Base-by-base conservation (phyloP, 2,797 vertebrate species). In the Nannoperca australis region DNA sequence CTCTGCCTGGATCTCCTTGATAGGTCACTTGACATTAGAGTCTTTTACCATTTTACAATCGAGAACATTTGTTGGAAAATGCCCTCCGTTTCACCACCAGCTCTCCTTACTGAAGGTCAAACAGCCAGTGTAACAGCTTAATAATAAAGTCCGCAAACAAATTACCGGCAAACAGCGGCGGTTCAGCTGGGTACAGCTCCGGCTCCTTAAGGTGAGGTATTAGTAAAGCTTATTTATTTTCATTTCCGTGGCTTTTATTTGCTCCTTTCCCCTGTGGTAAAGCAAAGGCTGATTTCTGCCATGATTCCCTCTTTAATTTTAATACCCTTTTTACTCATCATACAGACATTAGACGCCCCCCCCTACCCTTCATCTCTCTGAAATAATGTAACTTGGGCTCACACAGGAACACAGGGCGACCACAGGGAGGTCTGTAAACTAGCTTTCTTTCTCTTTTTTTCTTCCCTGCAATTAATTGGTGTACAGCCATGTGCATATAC, bases 261-360 rank as follows among this genome's bases (percentile, higher is more conserved):
- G 95, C 95, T 95, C 91, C 92, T 94, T 89, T 97, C 97, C 97
- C 97, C 96, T 94, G 97, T 96, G 97, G 96, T 96, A 96, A 95
- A 96, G 88, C 86, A 86, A 81, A 87, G 87, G 96, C 96, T 96
- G 97, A 98, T 98, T 98, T 96, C 96, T 96, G 96, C 96, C 95
- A 97, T 97, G 97, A 97, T 97, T 97, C 97, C 96, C 96, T 96
- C 96, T 96, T 97, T 98, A 96, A 97, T 97, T 97, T 97, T 98
- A 98, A 98, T 97, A 97, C 96, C 95, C 96, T 95, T 98, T 98
- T 97, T 92, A 92, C 96, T 98, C 97, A 98, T 97, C 97, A 97
- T 96, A 97, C 96, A 97, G 96, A 97, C 96, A 97, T 96, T 96
- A 97, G 95, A 97, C 95, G 92, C 95, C n/a, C 14, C 60, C 76